Base-by-base conservation (phyloP, 2,113 vertebrate species). In the Centropus bengalensis region DNA sequence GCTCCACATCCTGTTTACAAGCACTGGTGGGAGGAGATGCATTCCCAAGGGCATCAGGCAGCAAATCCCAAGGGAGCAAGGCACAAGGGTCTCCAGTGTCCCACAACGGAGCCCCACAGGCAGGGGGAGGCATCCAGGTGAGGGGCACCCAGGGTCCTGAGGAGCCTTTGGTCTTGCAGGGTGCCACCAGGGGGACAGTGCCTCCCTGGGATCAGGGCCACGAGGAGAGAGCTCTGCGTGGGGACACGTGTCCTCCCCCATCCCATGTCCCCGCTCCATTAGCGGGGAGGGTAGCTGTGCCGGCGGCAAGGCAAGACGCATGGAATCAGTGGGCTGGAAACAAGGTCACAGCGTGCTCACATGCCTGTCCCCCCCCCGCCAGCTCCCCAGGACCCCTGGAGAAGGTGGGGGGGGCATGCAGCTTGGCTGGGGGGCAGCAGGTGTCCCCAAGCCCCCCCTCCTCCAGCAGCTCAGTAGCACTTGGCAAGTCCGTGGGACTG, bases 1-100 rank as follows among this genome's bases (percentile, higher is more conserved):
- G 85, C 52, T 91, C 85, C 94, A 87, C 85, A 95, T 95, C 94
- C 95, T 95, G 95, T 96, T 96, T 95, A 94, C 92, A 64, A 85
- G 82, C 4, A 2, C 56, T 26, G 42, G 58, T 7, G 38, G 70
- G 88, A 90, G 88, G 40, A 85, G 91, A 52, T 12, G 8, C 9
- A 1, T 33, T 89, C 91, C 83, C 84, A 83, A 73, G 84, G 87
- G 76, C 75, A 74, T 81, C 92, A n/a, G 28, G 74, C 85, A 71
- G 88, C 27, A 1, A 68, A 51, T 81, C 49, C 58, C 1, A 45
- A 6, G 1, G 1, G 82, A 30, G 54, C 47, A 21, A 49, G 54
- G 18, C 59, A 70, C 55, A 27, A 0, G 10, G 3, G 30, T 74
- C 64, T 78, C 52, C 13, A 1, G 1, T 4, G 8, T 8, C 28